Evolutionary conservation across 2,797 vertebrate genomes (phyloP).

Genomic region (Melanotaenia pygmaea): DNA sequence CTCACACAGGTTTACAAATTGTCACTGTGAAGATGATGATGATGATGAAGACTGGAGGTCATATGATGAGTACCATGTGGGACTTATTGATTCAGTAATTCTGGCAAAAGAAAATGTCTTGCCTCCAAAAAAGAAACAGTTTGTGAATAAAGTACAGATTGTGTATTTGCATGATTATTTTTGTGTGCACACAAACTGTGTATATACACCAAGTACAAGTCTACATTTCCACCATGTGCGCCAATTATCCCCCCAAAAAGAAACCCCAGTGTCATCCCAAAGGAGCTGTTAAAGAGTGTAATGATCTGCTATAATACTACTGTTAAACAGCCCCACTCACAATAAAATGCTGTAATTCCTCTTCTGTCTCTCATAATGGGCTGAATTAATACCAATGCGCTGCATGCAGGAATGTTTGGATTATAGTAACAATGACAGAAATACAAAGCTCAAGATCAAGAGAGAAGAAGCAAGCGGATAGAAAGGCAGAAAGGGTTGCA

Average conservation of each 20-base stretch:
- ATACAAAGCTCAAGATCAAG: constrained; percentile 31
- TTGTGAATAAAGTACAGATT: constrained; percentile 47
- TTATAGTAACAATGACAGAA: constrained; percentile 58
- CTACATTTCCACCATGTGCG: constrained; percentile 68
- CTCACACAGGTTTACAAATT: constrained; percentile 8
- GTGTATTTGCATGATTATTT: constrained; percentile 47
- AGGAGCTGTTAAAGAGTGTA: constrained; percentile 80
- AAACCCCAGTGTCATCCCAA: constrained; percentile 65
- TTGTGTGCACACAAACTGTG: constrained; percentile 24
- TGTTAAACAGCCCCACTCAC: constrained; percentile 80
- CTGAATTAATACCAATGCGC: constrained; percentile 77
- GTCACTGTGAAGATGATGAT: constrained; percentile 29
- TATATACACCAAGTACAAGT: constrained; percentile 54
- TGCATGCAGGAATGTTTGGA: constrained; percentile 66
- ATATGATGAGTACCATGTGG: constrained; percentile 65
- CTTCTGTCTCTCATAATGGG: constrained; percentile 82
- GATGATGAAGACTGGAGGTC: constrained; percentile 54
- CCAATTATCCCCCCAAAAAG: constrained; percentile 75
- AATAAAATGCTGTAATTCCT: constrained; percentile 82
- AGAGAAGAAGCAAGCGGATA: constrained; percentile 12
- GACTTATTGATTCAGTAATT: constrained; percentile 61
- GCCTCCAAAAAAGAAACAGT: constrained; percentile 4
- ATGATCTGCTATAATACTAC: constrained; percentile 82
- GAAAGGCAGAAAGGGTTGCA: constrained; percentile 36
- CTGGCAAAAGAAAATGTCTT: constrained; percentile 45